Evolutionary conservation across 2,888 invertebrate species (phyloP).

Genomic region (Leucophenga maculata): DNA sequence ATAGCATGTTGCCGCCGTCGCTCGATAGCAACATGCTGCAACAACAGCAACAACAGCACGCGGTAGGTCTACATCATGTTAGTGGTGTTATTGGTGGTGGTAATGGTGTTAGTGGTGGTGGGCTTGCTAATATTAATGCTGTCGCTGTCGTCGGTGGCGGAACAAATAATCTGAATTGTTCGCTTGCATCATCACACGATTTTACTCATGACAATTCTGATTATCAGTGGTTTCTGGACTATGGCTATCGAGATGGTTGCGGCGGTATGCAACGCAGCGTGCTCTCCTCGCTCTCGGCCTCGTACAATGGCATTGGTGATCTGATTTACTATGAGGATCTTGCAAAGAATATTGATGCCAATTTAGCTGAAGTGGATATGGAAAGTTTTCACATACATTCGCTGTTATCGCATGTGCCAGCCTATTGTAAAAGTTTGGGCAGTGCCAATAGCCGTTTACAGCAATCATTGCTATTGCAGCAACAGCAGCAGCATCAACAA

Average conservation of each 20-base stretch:
- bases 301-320: constrained; percentile 82
- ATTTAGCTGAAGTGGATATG: constrained; percentile 95
- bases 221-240: constrained; percentile 93
- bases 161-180: constrained; percentile 69
- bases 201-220: constrained; percentile 90
- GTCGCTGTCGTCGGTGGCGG: constrained; percentile 39
- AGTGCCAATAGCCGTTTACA: constrained; percentile 67
- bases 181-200: constrained; percentile 74
- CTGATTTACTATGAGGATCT: constrained; percentile 87
- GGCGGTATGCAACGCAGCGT: constrained; percentile 82
- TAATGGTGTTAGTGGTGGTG: constrained; percentile 57
- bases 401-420: constrained; percentile 83
- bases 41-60: constrained; percentile 27
- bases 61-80: constrained; percentile 50
- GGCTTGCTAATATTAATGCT: constrained; percentile 34
- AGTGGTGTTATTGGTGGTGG: constrained; percentile 63
- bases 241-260: constrained; percentile 87
- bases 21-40: constrained; percentile 34
- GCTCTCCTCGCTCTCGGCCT: constrained; percentile 85
- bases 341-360: constrained; percentile 91
- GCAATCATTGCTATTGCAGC: constrained; percentile 60
- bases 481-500: constrained; percentile 54
- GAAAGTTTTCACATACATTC: constrained; percentile 93
- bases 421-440: constrained; percentile 78
- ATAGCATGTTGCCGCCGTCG: constrained; percentile 43